Evolutionary conservation across 2,888 invertebrate genomes (phyloP).

Genomic region (Microctonus brassicae): DNA sequence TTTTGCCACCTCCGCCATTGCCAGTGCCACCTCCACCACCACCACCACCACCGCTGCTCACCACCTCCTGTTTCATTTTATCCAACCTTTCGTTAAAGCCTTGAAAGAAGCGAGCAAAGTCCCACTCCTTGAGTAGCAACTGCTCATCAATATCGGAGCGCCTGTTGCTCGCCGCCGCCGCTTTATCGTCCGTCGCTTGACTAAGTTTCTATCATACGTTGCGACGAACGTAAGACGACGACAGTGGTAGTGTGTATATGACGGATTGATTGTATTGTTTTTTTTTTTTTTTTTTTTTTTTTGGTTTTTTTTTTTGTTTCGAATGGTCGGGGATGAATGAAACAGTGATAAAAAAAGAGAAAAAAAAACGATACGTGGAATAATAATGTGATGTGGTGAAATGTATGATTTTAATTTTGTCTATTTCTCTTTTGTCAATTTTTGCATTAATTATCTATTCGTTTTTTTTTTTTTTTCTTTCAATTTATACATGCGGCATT

Average conservation of each 20-base stretch:
- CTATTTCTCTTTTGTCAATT: slow-evolving; percentile 15
- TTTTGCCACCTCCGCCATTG: slow-evolving; percentile 23
- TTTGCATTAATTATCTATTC: background rate
- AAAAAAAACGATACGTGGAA: slow-evolving; percentile 50
- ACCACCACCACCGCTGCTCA: slow-evolving; percentile 48
- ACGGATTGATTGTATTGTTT: slow-evolving; percentile 21
- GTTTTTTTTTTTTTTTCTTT: background rate
- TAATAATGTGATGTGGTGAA: slow-evolving; percentile 46
- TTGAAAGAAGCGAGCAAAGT: slow-evolving; percentile 87
- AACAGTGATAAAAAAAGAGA: slow-evolving; percentile 47
- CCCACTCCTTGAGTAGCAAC: slow-evolving; percentile 87
- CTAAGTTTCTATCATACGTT: slow-evolving; percentile 55
- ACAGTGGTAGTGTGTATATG: background rate
- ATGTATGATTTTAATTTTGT: slow-evolving; percentile 18
- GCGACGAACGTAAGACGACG: slow-evolving; percentile 44
- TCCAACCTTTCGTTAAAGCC: slow-evolving; percentile 69
- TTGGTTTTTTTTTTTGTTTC: slow-evolving; percentile 28
- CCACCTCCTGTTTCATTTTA: slow-evolving; percentile 69
- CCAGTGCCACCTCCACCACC: too few relatives aligned
- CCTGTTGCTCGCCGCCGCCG: slow-evolving; percentile 61
- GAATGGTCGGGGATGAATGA: slow-evolving; percentile 48
- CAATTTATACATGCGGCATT: background rate
- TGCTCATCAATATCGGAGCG: slow-evolving; percentile 81
- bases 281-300: slow-evolving; percentile 27
- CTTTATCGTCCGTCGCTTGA: slow-evolving; percentile 64